Percentiles rank a stretch among this genome's conserved stretches.
Evolutionary conservation across 2,888 invertebrate genomes (phyloP).

Genomic region (Heliconius hortense): DNA sequence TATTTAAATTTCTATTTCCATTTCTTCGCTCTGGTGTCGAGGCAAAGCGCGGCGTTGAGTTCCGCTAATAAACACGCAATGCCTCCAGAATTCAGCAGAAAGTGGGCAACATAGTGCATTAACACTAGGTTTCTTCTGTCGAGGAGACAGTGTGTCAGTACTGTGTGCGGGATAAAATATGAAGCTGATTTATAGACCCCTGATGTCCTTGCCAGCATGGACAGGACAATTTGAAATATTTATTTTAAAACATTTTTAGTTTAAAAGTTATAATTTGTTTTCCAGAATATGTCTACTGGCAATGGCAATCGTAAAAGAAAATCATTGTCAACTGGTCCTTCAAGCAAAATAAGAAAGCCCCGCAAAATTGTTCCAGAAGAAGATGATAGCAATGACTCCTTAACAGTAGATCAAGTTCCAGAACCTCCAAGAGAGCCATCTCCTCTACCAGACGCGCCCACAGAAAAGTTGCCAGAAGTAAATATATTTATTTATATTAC

Average conservation of each 20-base stretch:
- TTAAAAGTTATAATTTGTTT: constrained; percentile 18
- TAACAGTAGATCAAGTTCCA: constrained; percentile 51
- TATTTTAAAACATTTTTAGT: neutral
- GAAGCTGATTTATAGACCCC: neutral
- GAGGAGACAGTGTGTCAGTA: too few relatives aligned
- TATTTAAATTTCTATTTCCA: too few relatives aligned
- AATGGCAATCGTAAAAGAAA: constrained; percentile 53
- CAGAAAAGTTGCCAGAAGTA: constrained; percentile 84
- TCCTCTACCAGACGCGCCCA: constrained; percentile 82
- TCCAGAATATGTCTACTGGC: constrained; percentile 47
- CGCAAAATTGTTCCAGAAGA: constrained; percentile 60
- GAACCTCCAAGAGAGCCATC: constrained; percentile 68
- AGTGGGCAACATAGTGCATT: too few relatives aligned
- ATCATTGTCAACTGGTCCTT: constrained; percentile 44
- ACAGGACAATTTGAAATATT: neutral
- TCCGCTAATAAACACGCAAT: too few relatives aligned
- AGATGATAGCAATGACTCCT: constrained; percentile 63
- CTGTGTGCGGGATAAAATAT: too few relatives aligned
- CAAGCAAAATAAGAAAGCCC: constrained; percentile 52
- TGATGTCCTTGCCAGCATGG: neutral
- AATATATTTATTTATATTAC: constrained; percentile 4
- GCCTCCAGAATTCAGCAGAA: too few relatives aligned
- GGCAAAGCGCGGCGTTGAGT: too few relatives aligned
- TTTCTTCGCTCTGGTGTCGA: too few relatives aligned
- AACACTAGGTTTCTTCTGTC: too few relatives aligned